Conservation (phyloP, 2,888 invertebrate genomes). For the Epistrophella euchroma region DNA sequence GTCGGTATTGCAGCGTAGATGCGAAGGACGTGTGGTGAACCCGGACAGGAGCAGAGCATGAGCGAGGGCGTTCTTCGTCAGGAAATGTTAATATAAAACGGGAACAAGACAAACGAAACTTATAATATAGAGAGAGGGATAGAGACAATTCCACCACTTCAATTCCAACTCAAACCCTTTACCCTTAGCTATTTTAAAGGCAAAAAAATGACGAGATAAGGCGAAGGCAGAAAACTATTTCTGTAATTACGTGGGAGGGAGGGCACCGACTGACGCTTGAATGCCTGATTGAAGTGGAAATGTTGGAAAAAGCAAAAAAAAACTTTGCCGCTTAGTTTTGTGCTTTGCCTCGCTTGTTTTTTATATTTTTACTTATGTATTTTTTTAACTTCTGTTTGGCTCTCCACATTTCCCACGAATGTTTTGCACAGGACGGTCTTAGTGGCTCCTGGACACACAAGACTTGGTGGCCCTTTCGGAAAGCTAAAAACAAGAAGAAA, state of each 20-base stretch:
- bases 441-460: no score
- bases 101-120: constrained; percentile 36
- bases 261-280: constrained; percentile 53
- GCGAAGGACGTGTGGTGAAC: constrained; percentile 22
- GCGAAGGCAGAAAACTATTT: constrained; percentile 53
- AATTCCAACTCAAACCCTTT: constrained; percentile 14
- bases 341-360: constrained; percentile 2
- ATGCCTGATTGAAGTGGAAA: constrained; percentile 65
- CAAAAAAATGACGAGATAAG: constrained; percentile 22
- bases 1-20: constrained; percentile 16
- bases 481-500: no score
- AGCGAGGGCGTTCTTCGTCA: neutral
- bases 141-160: constrained; percentile 5
- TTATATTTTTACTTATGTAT: neutral
- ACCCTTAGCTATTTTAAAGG: constrained; percentile 12
- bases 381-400: constrained; percentile 1
- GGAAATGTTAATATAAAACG: constrained; percentile 55
- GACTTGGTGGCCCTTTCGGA: no score
- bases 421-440: no score
- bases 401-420: constrained; percentile 5
- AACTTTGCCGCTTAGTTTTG: constrained; percentile 1
- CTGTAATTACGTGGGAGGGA: constrained; percentile 61
- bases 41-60: neutral
- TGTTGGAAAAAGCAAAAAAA: constrained; percentile 10
- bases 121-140: neutral